These are phyloP conservation scores for Malurus cyaneus DNA, from an alignment of 2,113 vertebrate genomes.

Conservation along the genomic window DNA sequence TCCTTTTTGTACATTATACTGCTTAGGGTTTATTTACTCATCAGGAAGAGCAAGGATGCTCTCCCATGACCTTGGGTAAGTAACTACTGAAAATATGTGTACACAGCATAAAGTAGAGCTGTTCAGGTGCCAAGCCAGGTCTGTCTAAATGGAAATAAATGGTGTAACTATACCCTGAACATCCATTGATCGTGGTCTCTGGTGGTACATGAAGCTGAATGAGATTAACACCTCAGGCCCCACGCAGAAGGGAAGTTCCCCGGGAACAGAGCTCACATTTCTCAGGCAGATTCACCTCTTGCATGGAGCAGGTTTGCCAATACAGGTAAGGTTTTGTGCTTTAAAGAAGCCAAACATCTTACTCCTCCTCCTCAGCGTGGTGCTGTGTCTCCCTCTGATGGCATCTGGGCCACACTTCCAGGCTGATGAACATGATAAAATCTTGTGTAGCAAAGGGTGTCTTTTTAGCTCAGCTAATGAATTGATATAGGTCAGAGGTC, in stretches of 20 bases:
- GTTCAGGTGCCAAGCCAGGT: not conserved
- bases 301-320: not conserved
- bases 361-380: not conserved
- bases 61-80: not conserved
- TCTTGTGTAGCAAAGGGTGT: not conserved
- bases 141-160: not conserved
- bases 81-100: not conserved
- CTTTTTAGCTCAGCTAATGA: not conserved
- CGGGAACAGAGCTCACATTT: not conserved
- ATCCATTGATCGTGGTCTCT: not conserved
- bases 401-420: constrained; percentile 34
- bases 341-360: not conserved
- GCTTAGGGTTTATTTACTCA: not conserved
- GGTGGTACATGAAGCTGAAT: not conserved
- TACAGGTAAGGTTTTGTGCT: not conserved
- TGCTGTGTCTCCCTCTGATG: constrained; percentile 63
- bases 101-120: not conserved
- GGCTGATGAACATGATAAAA: not conserved
- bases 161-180: not conserved
- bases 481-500: not conserved
- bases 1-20: not conserved
- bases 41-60: not conserved
- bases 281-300: not conserved
- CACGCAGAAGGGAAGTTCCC: not conserved
- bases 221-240: not conserved